These are phyloP conservation scores for pig (Sus scrofa) DNA, from an alignment of 2,113 vertebrate genomes.

Conservation along the genomic window T2T-Sscrofa CM000812.6:121632001-121632500, in stretches of 20 bases:
- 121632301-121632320: neutral
- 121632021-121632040: neutral
- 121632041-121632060: neutral
- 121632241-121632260: neutral
- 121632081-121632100: constrained; percentile 16
- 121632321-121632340: neutral
- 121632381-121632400: neutral
- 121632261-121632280: neutral
- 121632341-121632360: neutral
- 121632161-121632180: neutral
- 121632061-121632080: constrained; percentile 8
- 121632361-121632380: neutral
- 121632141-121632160: neutral
- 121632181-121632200: neutral
- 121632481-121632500: constrained; percentile 30
- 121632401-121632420: neutral
- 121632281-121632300: neutral
- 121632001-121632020: constrained; percentile 40
- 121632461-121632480: constrained; percentile 54
- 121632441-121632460: neutral
- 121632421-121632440: neutral
- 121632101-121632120: neutral
- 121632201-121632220: neutral
- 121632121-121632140: neutral
- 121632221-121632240: neutral